phyloP scores from a whole-genome alignment of 2,797 vertebrate species.

The Enteromius unitaeniatus region DNA sequence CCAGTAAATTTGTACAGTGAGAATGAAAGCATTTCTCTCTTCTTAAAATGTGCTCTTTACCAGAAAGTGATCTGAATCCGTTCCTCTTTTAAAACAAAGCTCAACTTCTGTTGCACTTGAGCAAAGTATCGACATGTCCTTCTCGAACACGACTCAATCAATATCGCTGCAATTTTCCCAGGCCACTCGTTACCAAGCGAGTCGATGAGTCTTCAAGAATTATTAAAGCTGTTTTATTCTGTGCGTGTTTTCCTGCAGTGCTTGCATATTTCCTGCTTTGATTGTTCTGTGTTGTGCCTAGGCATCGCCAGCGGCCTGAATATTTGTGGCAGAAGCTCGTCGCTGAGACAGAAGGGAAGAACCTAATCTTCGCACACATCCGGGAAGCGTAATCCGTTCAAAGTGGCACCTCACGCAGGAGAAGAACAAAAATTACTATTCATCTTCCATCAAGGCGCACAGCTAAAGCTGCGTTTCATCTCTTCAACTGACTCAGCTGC shows the following conservation, averaged over 20 bases:
- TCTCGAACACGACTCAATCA: conserved; percentile 74
- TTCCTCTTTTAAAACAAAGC: conserved; percentile 72
- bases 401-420: conserved; percentile 59
- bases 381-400: conserved; percentile 54
- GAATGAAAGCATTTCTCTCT: not conserved
- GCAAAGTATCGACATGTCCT: conserved; percentile 71
- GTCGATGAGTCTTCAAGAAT: conserved; percentile 70
- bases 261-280: conserved; percentile 52
- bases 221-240: conserved; percentile 58
- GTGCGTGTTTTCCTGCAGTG: conserved; percentile 45
- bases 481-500: conserved; percentile 40
- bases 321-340: conserved; percentile 61
- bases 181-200: conserved; percentile 70
- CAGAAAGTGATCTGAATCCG: conserved; percentile 51
- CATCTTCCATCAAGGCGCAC: conserved; percentile 55
- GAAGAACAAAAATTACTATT: conserved; percentile 61
- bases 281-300: conserved; percentile 61
- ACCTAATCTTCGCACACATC: conserved; percentile 64
- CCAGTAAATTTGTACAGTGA: not conserved
- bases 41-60: not conserved
- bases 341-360: conserved; percentile 52
- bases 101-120: conserved; percentile 67
- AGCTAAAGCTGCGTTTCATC: conserved; percentile 35
- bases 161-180: conserved; percentile 72
- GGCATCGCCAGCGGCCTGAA: conserved; percentile 60